phyloP scores from a whole-genome alignment of 1,140 invertebrate genomes.

The Anoplophora glabripennis region DNA sequence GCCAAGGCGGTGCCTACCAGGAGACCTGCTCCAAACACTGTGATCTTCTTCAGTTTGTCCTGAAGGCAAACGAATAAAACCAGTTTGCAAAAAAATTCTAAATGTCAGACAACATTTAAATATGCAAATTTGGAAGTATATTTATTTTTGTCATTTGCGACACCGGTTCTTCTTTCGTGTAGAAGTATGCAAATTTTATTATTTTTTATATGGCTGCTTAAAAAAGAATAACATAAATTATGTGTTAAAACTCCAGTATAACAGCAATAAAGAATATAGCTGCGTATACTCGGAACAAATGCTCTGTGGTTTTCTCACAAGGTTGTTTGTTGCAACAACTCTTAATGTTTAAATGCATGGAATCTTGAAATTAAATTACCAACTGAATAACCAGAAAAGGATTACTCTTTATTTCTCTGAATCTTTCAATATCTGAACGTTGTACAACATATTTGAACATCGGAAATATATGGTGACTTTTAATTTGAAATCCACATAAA shows the following conservation, averaged over 20 bases:
- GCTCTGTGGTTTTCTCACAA: too few species aligned
- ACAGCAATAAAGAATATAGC: not conserved
- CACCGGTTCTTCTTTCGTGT: not conserved
- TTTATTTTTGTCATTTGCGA: not conserved
- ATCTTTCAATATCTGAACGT: too few species aligned
- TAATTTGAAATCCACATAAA: too few species aligned
- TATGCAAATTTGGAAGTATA: not conserved
- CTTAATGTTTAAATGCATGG: too few species aligned
- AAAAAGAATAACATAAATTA: not conserved
- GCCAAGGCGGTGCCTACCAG: constrained; percentile 96
- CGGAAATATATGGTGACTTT: too few species aligned
- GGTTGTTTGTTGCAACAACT: too few species aligned
- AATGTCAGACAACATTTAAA: not conserved
- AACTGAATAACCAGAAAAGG: too few species aligned
- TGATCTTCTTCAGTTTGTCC: constrained; percentile 92
- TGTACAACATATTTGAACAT: too few species aligned
- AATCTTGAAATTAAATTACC: too few species aligned
- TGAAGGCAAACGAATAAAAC: constrained; percentile 55
- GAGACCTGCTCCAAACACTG: constrained; percentile 92
- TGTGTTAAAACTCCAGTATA: too few species aligned
- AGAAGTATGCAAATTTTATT: not conserved
- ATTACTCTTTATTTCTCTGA: too few species aligned
- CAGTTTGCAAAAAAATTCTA: constrained; percentile 4
- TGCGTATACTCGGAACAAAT: too few species aligned
- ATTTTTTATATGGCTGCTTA: not conserved